Percentiles rank a stretch among this genome's conserved stretches.
Evolutionary conservation across 2,888 invertebrate genomes (phyloP).

Genomic region (Portevinia maculata): DNA sequence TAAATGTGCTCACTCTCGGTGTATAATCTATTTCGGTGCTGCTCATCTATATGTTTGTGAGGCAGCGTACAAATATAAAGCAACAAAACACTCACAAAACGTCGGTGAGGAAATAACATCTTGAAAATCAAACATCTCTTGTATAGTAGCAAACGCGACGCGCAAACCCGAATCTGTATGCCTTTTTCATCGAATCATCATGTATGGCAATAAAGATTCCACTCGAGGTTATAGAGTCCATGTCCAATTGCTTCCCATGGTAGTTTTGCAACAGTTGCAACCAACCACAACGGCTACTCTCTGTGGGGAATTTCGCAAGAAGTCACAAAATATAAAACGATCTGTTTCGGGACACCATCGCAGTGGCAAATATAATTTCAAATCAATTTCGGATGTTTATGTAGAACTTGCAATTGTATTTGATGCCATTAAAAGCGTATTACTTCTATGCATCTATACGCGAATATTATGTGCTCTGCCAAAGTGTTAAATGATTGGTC

Average conservation of each 20-base stretch:
- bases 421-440: conserved; percentile 21
- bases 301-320: conserved; percentile 58
- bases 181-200: conserved; percentile 60
- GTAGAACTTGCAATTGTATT: conserved; percentile 36
- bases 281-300: conserved; percentile 35
- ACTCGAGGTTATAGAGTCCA: conserved; percentile 54
- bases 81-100: no score
- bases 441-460: conserved; percentile 14
- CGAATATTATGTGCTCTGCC: conserved; percentile 4
- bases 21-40: conserved; percentile 66
- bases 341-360: conserved; percentile 55
- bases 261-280: conserved; percentile 51
- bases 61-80: background rate
- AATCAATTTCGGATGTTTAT: conserved; percentile 49
- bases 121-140: conserved; percentile 65
- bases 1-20: conserved; percentile 72
- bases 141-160: conserved; percentile 14
- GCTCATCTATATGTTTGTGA: background rate
- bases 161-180: conserved; percentile 42
- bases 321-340: conserved; percentile 27
- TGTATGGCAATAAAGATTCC: conserved; percentile 73
- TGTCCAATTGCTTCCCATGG: conserved; percentile 70
- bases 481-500: conserved; percentile 6
- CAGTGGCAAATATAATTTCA: conserved; percentile 14
- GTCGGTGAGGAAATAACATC: conserved; percentile 62